phyloP scores from a whole-genome alignment of 1,140 invertebrate genomes.

The Drosophila bifasciata region DNA sequence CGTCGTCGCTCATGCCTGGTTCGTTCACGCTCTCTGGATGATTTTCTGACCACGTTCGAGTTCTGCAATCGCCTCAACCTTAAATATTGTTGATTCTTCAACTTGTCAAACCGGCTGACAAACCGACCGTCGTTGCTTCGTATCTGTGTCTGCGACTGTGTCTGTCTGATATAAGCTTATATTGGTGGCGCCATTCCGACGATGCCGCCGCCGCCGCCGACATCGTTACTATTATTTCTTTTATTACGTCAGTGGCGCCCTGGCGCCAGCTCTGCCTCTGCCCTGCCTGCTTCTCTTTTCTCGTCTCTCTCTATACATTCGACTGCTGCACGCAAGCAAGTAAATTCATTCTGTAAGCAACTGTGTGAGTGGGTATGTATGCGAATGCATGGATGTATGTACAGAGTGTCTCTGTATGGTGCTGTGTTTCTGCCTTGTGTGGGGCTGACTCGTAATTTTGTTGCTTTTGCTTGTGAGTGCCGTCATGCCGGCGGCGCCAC shows the following conservation, averaged over 20 bases:
- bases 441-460: conserved; percentile 54
- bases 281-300: conserved; percentile 17
- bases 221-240: conserved; percentile 84
- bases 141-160: conserved; percentile 39
- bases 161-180: conserved; percentile 80
- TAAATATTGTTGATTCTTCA: conserved; percentile 80
- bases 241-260: conserved; percentile 84
- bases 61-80: conserved; percentile 80
- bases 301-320: conserved; percentile 17
- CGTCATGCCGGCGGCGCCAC: conserved; percentile 76
- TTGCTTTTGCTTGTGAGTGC: conserved; percentile 51
- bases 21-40: conserved; percentile 23
- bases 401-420: conserved; percentile 5
- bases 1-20: conserved; percentile 26
- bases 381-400: conserved; percentile 9
- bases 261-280: conserved; percentile 69
- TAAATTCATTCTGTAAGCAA: conserved; percentile 53
- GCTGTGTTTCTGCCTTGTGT: conserved; percentile 51
- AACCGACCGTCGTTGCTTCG: conserved; percentile 57
- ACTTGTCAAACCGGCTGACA: conserved; percentile 81
- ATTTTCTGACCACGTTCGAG: conserved; percentile 39
- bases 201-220: conserved; percentile 70
- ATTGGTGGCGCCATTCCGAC: conserved; percentile 83
- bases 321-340: conserved; percentile 73
- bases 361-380: conserved; percentile 25